phyloP scores from a whole-genome alignment of 2,797 vertebrate genomes.

The Paedocypris micromegethes region DNA sequence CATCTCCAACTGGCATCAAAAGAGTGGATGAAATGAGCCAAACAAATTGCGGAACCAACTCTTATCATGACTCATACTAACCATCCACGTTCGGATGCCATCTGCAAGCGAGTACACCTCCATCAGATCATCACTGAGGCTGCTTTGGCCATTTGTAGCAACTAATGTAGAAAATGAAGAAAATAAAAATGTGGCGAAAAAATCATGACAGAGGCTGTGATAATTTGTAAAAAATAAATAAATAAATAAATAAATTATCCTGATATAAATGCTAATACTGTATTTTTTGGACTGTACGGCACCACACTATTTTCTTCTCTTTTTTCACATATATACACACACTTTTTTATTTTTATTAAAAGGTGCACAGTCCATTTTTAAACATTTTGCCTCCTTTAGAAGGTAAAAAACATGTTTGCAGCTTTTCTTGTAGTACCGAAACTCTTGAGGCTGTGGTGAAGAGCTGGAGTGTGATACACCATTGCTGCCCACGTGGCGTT shows the following conservation, averaged over 20 bases:
- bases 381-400: no score
- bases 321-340: no score
- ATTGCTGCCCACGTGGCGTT: slow-evolving; percentile 95
- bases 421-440: slow-evolving; percentile 73
- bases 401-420: neutral
- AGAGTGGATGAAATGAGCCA: neutral
- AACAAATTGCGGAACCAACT: neutral
- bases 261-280: no score
- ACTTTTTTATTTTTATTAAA: no score
- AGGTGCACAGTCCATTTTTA: no score
- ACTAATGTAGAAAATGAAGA: slow-evolving; percentile 63
- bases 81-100: slow-evolving; percentile 96
- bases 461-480: slow-evolving; percentile 90
- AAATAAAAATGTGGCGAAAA: no score
- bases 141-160: slow-evolving; percentile 73
- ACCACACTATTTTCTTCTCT: no score
- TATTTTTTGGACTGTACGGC: no score
- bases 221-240: no score
- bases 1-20: slow-evolving; percentile 82
- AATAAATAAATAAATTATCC: no score
- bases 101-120: slow-evolving; percentile 88
- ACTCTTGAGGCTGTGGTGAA: slow-evolving; percentile 79
- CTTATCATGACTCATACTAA: slow-evolving; percentile 61
- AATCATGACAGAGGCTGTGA: neutral
- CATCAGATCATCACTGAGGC: slow-evolving; percentile 82